Base-by-base conservation (phyloP, 2,113 vertebrate genomes). In the Pipa parva region DNA sequence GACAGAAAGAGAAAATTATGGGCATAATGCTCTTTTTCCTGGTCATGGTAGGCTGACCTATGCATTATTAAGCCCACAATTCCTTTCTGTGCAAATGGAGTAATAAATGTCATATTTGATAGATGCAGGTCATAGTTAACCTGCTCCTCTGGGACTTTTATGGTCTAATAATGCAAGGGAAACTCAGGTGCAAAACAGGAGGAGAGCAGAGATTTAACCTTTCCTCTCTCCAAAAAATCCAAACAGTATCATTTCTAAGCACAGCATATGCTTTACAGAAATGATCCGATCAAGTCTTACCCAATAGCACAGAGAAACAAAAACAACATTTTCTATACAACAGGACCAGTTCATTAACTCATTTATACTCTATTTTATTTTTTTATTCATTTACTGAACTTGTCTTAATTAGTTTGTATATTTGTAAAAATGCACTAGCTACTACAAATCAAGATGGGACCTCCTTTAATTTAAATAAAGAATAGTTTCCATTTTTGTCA, bases 91-190 rank as follows among this genome's bases (percentile, higher is more conserved):
- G 37, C 31, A 51, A 68, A 60, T 36, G 21, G 33, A 68, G 45
- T 37, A 68, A 68, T 68, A 68, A 59, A 68, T 59, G 65, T 68
- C 65, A 68, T 50, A 20, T 68, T n/a, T 68, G 65, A 68, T 42
- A 59, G 27, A 68, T 68, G 56, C 26, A 60, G 65, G 56, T 68
- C 65, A 68, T 59, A 59, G 56, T 68, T 25, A 51, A 46, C 25
- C 24, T 39, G 31, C 15, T 68, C 65, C 65, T 60, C 56, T 3
- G 65, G 52, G 65, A 68, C 31, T 39, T 68, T 68, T 39, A 59
- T 68, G 24, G 65, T 27, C 31, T 42, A 51, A 68, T 42, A 50
- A 39, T 51, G 56, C 45, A 31, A 52, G 56, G 20, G 25, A 46
- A 68, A 27, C 46, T 52, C 65, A 68, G 65, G 65, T 68, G 65